A percentile compares a stretch with the other conserved stretches of the same genome.
Evolutionary conservation across 2,888 invertebrate genomes (phyloP).

Genomic region (Selenia dentaria): DNA sequence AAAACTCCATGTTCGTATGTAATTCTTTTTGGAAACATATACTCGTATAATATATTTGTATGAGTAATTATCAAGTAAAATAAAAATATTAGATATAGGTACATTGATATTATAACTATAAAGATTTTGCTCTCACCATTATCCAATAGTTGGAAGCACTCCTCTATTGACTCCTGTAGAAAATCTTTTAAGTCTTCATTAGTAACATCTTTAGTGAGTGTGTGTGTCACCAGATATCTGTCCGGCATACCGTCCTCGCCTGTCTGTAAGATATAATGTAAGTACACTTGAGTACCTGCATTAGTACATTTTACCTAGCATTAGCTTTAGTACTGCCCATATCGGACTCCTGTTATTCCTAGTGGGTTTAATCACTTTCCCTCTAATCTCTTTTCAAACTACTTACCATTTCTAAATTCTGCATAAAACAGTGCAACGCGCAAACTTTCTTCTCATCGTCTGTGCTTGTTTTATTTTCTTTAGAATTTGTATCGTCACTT

Average conservation of each 20-base stretch:
- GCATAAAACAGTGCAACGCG: slow-evolving; percentile 88
- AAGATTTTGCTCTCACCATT: slow-evolving; percentile 63
- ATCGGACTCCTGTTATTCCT: no score
- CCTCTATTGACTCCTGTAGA: slow-evolving; percentile 88
- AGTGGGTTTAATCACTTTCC: no score
- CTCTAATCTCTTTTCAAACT: no score
- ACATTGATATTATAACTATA: no score
- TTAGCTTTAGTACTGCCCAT: no score
- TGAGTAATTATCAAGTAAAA: no score
- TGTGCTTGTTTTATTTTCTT: slow-evolving; percentile 51
- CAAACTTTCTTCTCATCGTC: slow-evolving; percentile 73
- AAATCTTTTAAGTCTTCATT: slow-evolving; percentile 88
- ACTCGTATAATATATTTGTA: no score
- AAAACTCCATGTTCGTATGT: no score
- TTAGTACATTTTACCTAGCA: no score
- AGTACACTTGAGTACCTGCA: no score
- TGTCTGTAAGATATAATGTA: slow-evolving; percentile 68
- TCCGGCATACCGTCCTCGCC: slow-evolving; percentile 87
- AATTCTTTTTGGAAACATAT: no score
- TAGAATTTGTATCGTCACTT: slow-evolving; percentile 53
- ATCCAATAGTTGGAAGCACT: slow-evolving; percentile 88
- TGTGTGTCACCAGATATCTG: slow-evolving; percentile 85
- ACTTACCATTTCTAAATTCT: slow-evolving; percentile 88
- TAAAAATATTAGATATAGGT: no score
- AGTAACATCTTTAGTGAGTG: slow-evolving; percentile 85